phyloP scores from a whole-genome alignment of 2,113 vertebrate species.

The Phylloscopus whistleri region DNA sequence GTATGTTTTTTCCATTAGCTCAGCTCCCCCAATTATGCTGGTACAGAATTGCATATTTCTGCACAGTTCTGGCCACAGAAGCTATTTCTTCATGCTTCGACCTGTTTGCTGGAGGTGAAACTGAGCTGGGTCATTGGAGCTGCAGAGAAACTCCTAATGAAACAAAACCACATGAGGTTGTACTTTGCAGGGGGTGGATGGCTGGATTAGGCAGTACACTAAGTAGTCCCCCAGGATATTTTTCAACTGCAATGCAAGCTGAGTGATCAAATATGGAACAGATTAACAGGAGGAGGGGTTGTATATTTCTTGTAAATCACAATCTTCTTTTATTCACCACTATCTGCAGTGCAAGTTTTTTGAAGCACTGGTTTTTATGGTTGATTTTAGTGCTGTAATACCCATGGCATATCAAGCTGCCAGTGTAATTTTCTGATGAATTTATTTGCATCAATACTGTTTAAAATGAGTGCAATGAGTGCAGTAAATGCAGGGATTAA shows the following conservation, averaged over 20 bases:
- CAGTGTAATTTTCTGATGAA: neutral
- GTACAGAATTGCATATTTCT: conserved; percentile 45
- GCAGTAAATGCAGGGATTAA: neutral
- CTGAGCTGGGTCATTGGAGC: conserved; percentile 17
- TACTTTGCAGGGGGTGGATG: conserved; percentile 45
- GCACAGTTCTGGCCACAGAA: conserved; percentile 38
- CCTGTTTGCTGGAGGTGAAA: conserved; percentile 62
- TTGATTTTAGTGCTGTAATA: neutral
- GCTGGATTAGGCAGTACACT: conserved; percentile 28
- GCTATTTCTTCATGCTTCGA: conserved; percentile 49
- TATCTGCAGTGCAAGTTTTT: neutral
- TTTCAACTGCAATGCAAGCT: conserved; percentile 41
- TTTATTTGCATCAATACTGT: neutral
- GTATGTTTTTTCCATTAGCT: conserved; percentile 57
- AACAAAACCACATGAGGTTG: conserved; percentile 28
- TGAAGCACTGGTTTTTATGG: neutral
- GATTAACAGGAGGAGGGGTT: conserved; percentile 40
- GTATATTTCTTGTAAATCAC: conserved; percentile 46
- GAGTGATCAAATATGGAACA: conserved; percentile 59
- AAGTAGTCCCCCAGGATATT: conserved; percentile 50
- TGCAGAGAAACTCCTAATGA: conserved; percentile 50
- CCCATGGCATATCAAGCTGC: neutral
- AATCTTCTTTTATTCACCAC: neutral
- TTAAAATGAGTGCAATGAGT: neutral
- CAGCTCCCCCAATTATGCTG: neutral